phyloP scores from a whole-genome alignment of 2,113 vertebrate genomes.

The Tylochromis polylepis region DNA sequence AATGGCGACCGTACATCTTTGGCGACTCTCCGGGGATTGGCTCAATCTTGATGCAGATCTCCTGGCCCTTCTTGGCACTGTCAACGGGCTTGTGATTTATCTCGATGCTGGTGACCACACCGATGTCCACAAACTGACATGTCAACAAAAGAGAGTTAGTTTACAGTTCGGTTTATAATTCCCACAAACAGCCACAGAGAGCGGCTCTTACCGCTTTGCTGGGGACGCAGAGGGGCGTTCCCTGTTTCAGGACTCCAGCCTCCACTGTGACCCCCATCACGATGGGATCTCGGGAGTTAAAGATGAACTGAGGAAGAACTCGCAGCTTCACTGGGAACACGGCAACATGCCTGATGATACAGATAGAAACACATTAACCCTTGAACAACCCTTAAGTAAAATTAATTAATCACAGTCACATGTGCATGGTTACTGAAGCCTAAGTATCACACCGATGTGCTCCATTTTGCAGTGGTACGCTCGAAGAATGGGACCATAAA shows the following conservation, averaged over 20 bases:
- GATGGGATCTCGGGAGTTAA: conserved; percentile 97
- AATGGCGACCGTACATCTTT: conserved; percentile 98
- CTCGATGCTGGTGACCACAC: conserved; percentile 95
- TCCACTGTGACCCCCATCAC: conserved; percentile 92
- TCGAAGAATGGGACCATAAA: neutral
- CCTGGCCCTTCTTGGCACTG: conserved; percentile 92
- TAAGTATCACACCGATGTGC: neutral
- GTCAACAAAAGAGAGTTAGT: neutral
- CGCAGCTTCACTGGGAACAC: conserved; percentile 95
- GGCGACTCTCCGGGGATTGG: conserved; percentile 95
- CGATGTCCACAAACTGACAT: conserved; percentile 91
- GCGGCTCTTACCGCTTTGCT: conserved; percentile 86
- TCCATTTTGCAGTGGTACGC: neutral
- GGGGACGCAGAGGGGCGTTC: conserved; percentile 92
- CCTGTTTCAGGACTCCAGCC: conserved; percentile 87
- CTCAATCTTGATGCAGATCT: conserved; percentile 97
- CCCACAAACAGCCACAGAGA: neutral
- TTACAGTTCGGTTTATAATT: neutral
- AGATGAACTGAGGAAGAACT: conserved; percentile 96
- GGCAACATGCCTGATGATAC: conserved; percentile 80
- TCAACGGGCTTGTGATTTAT: conserved; percentile 94
- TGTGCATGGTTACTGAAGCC: neutral
- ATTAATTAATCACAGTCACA: neutral
- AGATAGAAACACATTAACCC: neutral
- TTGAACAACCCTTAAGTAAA: neutral